A percentile compares a stretch with the other conserved stretches of the same genome.
phyloP scores from a whole-genome alignment of 2,113 vertebrate species.

The human (Homo sapiens) region DNA sequence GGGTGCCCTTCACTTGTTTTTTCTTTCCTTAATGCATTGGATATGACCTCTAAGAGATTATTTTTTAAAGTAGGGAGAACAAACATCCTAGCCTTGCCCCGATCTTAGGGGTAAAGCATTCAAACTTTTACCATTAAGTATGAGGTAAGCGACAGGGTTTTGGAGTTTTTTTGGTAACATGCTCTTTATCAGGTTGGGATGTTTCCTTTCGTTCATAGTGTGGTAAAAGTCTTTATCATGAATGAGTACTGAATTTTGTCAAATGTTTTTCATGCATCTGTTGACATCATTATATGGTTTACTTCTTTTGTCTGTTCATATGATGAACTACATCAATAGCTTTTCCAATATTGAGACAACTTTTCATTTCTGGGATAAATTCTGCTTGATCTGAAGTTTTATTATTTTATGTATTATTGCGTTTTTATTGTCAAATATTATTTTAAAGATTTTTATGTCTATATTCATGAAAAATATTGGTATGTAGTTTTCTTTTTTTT shows the following conservation, averaged over 20 bases:
- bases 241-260: not conserved
- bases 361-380: not conserved
- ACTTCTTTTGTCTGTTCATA: not conserved
- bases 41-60: not conserved
- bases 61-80: not conserved
- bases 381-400: not conserved
- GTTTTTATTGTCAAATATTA: not conserved
- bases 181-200: not conserved
- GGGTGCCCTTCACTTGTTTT: not conserved
- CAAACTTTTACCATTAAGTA: not conserved
- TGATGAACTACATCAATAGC: not conserved
- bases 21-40: not conserved
- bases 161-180: not conserved
- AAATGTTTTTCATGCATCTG: not conserved
- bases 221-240: not conserved
- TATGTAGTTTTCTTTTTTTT: not conserved
- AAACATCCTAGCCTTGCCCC: not conserved
- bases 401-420: not conserved
- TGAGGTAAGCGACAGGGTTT: not conserved
- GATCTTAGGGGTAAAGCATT: not conserved
- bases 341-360: not conserved
- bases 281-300: not conserved
- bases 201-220: not conserved
- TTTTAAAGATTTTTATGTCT: not conserved
- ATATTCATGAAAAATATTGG: not conserved